Conservation (phyloP, 2,888 invertebrate genomes). For the Tethea ocularis region DNA sequence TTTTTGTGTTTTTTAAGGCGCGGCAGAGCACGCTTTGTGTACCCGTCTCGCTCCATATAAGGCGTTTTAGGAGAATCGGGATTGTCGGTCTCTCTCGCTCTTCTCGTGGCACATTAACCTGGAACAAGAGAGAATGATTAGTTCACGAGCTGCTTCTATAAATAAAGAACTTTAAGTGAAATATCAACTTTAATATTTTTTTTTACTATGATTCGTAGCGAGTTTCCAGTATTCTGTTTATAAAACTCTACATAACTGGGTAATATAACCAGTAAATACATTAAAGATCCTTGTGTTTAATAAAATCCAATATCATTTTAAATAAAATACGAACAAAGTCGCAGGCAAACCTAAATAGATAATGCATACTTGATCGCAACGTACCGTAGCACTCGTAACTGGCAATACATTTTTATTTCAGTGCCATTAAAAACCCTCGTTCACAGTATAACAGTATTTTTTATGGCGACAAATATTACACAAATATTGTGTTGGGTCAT, state of each 20-base stretch:
- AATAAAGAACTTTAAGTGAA: conserved; percentile 18
- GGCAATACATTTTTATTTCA: conserved; percentile 3
- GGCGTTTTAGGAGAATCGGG: conserved; percentile 61
- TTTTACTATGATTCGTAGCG: background rate
- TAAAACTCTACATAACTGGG: background rate
- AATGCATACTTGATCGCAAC: background rate
- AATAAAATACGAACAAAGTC: background rate
- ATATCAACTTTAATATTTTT: conserved; percentile 14
- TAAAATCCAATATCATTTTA: too few relatives aligned
- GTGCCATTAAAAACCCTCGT: conserved; percentile 1
- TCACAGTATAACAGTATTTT: background rate
- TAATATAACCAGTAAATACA: too few relatives aligned
- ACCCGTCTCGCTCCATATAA: conserved; percentile 80
- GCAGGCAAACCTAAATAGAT: background rate
- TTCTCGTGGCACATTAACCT: conserved; percentile 63
- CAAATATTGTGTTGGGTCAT: background rate
- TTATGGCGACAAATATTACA: background rate
- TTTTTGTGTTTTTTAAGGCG: conserved; percentile 64
- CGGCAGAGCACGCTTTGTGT: conserved; percentile 69
- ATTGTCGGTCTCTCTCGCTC: conserved; percentile 60
- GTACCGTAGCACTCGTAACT: background rate
- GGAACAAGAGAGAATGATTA: conserved; percentile 66
- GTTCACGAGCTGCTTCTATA: conserved; percentile 21
- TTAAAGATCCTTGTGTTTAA: too few relatives aligned
- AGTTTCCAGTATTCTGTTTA: background rate